phyloP scores from a whole-genome alignment of 2,888 invertebrate species.

The Smittia sp. region DNA sequence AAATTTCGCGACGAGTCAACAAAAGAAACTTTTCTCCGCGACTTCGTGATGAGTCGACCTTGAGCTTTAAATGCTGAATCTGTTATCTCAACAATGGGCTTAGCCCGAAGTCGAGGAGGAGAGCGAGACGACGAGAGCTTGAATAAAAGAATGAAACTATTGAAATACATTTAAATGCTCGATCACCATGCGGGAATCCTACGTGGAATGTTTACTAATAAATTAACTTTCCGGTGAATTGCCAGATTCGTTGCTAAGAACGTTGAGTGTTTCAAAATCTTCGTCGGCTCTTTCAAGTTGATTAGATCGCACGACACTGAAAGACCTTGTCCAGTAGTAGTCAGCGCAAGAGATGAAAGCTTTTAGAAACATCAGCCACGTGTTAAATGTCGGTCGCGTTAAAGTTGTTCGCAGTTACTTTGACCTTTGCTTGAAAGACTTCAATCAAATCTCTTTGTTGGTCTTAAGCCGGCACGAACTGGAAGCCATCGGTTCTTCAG shows the following conservation, averaged over 20 bases:
- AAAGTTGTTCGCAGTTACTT: no score
- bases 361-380: not conserved
- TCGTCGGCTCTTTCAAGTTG: no score
- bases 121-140: slow-evolving; percentile 5
- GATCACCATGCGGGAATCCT: not conserved
- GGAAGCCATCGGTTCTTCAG: no score
- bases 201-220: not conserved
- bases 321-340: no score
- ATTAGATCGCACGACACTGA: no score
- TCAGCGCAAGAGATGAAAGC: not conserved
- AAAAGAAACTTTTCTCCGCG: not conserved
- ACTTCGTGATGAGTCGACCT: slow-evolving; percentile 5
- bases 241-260: not conserved
- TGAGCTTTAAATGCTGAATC: not conserved
- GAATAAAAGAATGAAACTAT: slow-evolving; percentile 7
- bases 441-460: no score
- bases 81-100: not conserved
- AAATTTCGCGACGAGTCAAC: not conserved
- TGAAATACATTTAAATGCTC: slow-evolving; percentile 11
- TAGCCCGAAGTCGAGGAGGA: not conserved
- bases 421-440: no score
- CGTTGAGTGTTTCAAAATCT: not conserved
- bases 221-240: not conserved
- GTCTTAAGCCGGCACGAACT: no score
- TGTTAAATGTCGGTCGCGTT: not conserved